Evolutionary conservation across 1,140 invertebrate genomes (phyloP), one percentile per base, ranked within the genome.

Genomic region (Matsumurasca onukii): DNA sequence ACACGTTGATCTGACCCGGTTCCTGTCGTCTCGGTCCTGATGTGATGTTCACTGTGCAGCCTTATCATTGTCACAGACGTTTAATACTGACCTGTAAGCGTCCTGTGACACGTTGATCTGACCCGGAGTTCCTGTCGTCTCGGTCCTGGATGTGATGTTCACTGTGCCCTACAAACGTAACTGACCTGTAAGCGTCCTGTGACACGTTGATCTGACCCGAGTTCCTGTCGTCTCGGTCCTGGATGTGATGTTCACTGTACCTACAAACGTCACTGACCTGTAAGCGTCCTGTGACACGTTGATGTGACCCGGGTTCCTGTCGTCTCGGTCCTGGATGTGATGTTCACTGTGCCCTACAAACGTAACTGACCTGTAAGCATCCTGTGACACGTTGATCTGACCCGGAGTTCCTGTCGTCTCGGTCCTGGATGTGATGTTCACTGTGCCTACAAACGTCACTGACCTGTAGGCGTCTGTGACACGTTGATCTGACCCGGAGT

Each of bases 381-480:
- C 55, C n/a, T 34, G 25, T 12, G n/a, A 68, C 29, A 52, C 85
- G 78, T 98, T 98, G 63, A 98, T 97, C 76, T 87, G 89, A 3
- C 95, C 95, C 2, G 90, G 89, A 65, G 90, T 86, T 2, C 96
- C 95, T 0, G 95, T 98, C 20, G 95, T 98, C 82, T 98, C 96
- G 1, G 94, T 97, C 70, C 96, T 85, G 77, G 94, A 97, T 31
- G 95, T 97, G 25, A 98, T 79, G 81, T 98, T 98, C 0, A 98
- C 96, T 0, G 95, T 98, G 80, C 98, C 98, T 20, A 95, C 96
- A 77, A 98, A 98, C n/a, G n/a, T n/a, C n/a, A n/a, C n/a, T n/a
- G n/a, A n/a, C n/a, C n/a, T n/a, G n/a, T n/a, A n/a, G n/a, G n/a
- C n/a, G n/a, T n/a, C n/a, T n/a, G n/a, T n/a, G n/a, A n/a, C n/a